Evolutionary conservation across 1,140 invertebrate species (phyloP), one percentile per base, ranked within the genome.

Genomic region (Nasonia vitripennis): DNA sequence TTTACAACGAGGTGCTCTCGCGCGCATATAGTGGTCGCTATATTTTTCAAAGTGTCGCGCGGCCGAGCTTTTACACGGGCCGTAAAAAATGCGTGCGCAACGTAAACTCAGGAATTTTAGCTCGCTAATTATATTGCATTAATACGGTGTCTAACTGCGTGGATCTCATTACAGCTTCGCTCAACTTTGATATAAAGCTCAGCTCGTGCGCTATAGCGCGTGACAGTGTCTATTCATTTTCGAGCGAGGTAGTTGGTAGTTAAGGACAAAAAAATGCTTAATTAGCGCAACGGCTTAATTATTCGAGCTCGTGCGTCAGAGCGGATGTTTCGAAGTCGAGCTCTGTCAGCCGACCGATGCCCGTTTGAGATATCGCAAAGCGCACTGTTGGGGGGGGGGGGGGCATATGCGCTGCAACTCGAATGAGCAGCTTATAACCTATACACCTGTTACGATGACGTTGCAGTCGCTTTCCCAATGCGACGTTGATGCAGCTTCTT

Each of bases 381-480:
- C 62, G 10, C 41, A 51, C 31, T 62, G 78, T 10, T 45, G 6
- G 37, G 45, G 10, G 14, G 45, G 9, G 6, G 37, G 41, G 10
- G 14, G 45, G 2, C 34, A 37, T 37, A 37, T 37, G 5, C 5
- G 0, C 3, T 37, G 34, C 51, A 75, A 81, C 6, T 75, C 31
- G 17, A 81, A 85, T 81, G 37, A 45, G 67, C 81, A 73, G 74
- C 73, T 68, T 27, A 27, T 27, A 85, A 81, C 78, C 3, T 51
- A 81, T 85, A 81, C 70, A 81, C 51, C 48, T 85, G 51, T 62
- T 75, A 45, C 34, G 20, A 11, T 2, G 6, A 41, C 34, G 14
- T 78, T 45, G 41, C 9, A 51, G 41, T 81, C 37, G 70, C 51
- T 34, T 71, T 27, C 51, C 48, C 70, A 78, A 78, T 77, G 37